Evolutionary conservation across 2,888 invertebrate species (phyloP).

Genomic region (Chalcis sispes): DNA sequence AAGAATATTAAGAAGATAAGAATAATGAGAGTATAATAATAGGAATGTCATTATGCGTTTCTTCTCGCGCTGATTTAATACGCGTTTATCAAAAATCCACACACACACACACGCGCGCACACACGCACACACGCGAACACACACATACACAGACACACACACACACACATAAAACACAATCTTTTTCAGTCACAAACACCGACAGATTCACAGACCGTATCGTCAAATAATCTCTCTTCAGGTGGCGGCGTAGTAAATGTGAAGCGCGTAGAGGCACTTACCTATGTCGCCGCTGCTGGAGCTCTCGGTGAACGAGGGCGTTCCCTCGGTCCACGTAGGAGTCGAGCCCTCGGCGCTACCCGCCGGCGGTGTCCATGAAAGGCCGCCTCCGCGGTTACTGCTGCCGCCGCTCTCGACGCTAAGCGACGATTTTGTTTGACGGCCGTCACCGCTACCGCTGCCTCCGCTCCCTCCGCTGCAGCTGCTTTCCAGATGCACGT

Average conservation of each 20-base stretch:
- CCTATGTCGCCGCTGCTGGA: slow-evolving; percentile 94
- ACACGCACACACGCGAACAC: too few species aligned
- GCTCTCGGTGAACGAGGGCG: slow-evolving; percentile 97
- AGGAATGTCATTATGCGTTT: too few species aligned
- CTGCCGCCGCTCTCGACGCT: slow-evolving; percentile 82
- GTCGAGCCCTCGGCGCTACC: slow-evolving; percentile 91
- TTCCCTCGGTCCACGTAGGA: slow-evolving; percentile 99
- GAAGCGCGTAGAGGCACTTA: slow-evolving; percentile 77
- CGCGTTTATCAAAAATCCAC: too few species aligned
- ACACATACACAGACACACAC: too few species aligned
- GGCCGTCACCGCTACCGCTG: slow-evolving; percentile 77
- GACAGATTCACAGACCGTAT: not conserved
- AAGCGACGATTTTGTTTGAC: slow-evolving; percentile 79
- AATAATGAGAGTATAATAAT: too few species aligned
- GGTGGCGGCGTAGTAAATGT: slow-evolving; percentile 66
- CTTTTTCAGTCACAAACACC: not conserved
- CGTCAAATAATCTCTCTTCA: slow-evolving; percentile 54
- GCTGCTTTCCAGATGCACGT: slow-evolving; percentile 82
- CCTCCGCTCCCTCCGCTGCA: slow-evolving; percentile 76
- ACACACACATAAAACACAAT: too few species aligned
- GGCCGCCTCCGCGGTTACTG: slow-evolving; percentile 77
- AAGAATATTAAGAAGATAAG: too few species aligned
- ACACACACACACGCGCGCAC: too few species aligned
- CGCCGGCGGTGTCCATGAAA: slow-evolving; percentile 89
- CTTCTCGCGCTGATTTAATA: too few species aligned